Evolutionary conservation across 2,888 invertebrate species (phyloP).

Genomic region (Tipula helvola): DNA sequence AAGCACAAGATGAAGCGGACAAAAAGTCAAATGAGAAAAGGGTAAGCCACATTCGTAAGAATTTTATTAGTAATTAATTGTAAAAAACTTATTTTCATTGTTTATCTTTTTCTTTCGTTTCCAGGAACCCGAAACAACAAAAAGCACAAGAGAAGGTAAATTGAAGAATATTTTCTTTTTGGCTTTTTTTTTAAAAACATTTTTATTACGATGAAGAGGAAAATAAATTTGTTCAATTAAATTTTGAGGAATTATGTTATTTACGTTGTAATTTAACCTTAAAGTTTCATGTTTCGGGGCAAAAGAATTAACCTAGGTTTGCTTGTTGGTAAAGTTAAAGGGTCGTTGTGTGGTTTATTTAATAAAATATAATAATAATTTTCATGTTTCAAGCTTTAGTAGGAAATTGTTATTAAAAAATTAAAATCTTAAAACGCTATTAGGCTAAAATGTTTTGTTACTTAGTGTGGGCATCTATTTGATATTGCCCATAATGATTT

Average conservation of each 20-base stretch:
- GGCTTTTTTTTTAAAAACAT: not conserved
- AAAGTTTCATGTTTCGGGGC: not conserved
- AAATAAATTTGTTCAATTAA: not conserved
- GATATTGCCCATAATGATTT: no score
- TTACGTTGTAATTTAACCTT: not conserved
- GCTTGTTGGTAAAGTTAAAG: not conserved
- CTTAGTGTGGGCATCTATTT: no score
- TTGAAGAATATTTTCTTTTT: not conserved
- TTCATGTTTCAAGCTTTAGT: not conserved
- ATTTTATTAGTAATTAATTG: not conserved
- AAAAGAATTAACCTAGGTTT: not conserved
- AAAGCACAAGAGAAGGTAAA: not conserved
- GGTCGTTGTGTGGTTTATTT: not conserved
- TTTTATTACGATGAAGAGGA: not conserved
- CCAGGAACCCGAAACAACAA: not conserved
- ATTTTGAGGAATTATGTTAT: not conserved
- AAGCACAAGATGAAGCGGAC: slow-evolving; percentile 46
- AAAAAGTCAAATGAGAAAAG: slow-evolving; percentile 36
- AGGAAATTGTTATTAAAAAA: not conserved
- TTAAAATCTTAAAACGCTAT: no score
- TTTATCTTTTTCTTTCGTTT: not conserved
- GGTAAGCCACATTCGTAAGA: not conserved
- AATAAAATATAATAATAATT: not conserved
- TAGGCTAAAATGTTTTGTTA: no score
- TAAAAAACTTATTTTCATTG: not conserved